phyloP scores from a whole-genome alignment of 2,888 invertebrate species.

The Drosophila austrosaltans region DNA sequence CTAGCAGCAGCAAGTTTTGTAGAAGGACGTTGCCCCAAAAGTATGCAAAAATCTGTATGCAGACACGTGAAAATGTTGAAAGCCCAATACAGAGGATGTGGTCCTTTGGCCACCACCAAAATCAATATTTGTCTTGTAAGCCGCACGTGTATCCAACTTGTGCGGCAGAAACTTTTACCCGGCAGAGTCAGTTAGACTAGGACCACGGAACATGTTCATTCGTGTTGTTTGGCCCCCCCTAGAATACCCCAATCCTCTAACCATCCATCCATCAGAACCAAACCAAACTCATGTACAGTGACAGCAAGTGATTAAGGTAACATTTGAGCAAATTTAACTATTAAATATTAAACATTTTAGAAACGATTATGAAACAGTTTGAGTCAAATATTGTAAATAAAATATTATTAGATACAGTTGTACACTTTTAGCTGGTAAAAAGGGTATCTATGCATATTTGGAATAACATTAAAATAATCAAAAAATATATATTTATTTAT shows the following conservation, averaged over 20 bases:
- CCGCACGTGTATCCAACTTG: slow-evolving; percentile 65
- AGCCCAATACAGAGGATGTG: not conserved
- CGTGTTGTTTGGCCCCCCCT: not conserved
- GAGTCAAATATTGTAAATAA: slow-evolving; percentile 1
- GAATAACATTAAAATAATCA: no score
- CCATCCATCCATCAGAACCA: slow-evolving; percentile 10
- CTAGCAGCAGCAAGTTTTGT: slow-evolving; percentile 12
- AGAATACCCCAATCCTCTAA: no score
- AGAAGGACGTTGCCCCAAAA: slow-evolving; percentile 12
- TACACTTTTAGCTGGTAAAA: no score
- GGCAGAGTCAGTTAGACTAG: slow-evolving; percentile 8
- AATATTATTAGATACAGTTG: not conserved
- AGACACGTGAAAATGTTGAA: slow-evolving; percentile 33
- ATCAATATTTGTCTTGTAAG: slow-evolving; percentile 76
- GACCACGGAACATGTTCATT: slow-evolving; percentile 9
- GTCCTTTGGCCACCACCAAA: slow-evolving; percentile 50
- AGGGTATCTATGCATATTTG: no score
- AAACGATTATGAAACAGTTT: not conserved
- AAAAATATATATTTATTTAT: no score
- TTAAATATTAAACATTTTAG: slow-evolving; percentile 7
- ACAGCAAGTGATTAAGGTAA: slow-evolving; percentile 8
- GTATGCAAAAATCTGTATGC: slow-evolving; percentile 20
- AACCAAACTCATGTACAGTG: not conserved
- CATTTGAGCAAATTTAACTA: not conserved
- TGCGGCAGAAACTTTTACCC: slow-evolving; percentile 36